Evolutionary conservation across 2,113 vertebrate species (phyloP), one percentile per base, ranked within the genome.

Genomic region (Todiramphus chloris): DNA sequence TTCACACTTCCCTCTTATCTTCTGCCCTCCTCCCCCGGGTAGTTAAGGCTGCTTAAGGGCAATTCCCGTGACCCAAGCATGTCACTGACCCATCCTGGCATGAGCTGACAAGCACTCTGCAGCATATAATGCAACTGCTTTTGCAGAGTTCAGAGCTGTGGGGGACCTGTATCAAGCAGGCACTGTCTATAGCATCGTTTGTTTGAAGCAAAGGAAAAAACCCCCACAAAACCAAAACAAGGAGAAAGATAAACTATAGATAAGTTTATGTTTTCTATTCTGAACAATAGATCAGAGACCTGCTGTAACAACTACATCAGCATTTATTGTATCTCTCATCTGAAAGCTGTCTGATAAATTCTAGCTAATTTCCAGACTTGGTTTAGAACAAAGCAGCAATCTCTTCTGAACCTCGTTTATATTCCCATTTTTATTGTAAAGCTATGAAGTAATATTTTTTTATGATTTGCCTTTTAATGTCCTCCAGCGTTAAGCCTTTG

Each of bases 341-440:
- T 58, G 74, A 87, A 90, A 87, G 60, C 56, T 73, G n/a, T 20
- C 72, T 93, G 87, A 84, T 91, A 73, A 91, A 78, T 93, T 59
- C 82, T 43, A 66, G 62, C 60, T 83, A 35, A 90, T 89, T 94
- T 93, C 75, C 69, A 76, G 81, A 19, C 73, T 89, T 79, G 33
- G 48, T 84, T 84, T 64, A 60, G 66, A 68, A 75, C 0, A 9
- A 68, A 92, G 89, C 44, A 75, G 56, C 55, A 68, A 37, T 84
- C 58, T 86, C 59, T 77, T 87, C 56, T 73, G 69, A 76, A 79
- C 70, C 16, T 72, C 50, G 55, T 87, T 95, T 87, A 72, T 87
- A 21, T 82, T 44, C 39, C n/a, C 53, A 44, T 67, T 94, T 92
- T 94, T 91, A 91, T 23, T 53, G 27, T 84, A 50, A 64, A 48